Evolutionary conservation across 2,113 vertebrate species (phyloP), one percentile per base, ranked within the genome.

Genomic region (Coptodon bakossiorum): DNA sequence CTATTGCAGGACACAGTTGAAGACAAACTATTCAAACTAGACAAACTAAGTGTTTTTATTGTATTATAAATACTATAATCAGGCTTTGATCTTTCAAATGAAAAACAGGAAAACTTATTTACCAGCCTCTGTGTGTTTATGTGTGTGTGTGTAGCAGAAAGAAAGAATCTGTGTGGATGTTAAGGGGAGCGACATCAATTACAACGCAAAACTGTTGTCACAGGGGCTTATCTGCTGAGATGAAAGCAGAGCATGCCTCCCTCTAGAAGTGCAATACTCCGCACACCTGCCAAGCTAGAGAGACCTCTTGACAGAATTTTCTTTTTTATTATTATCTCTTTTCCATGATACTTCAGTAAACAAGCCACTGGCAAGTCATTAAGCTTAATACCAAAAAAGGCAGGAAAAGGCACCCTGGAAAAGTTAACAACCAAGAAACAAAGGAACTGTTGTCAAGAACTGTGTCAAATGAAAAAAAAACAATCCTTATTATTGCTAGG

Each of bases 401-500:
- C 38, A 90, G 34, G 56, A 63, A 94, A 92, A 94, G 27, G 81
- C 36, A n/a, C 86, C 79, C 86, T 91, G 92, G 90, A 94, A 95
- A 96, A 95, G 87, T 95, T 94, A 92, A 95, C 94, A 95, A 91
- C 91, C 82, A 83, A 59, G 82, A 95, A 95, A 94, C 94, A 95
- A 95, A 93, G 91, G 91, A 91, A 87, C 78, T 91, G 91, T 92
- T 95, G 92, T 84, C 59, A 73, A 73, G 73, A 84, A 84, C 34
- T 31, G 86, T 92, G 91, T 92, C 89, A 94, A 79, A 94, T 52
- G 78, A 86, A 87, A 93, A 92, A 19, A 53, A 91, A 73, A 86
- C 68, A 83, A 90, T 85, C 82, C 80, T 89, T 86, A 87, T 90
- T 88, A 91, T 56, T 86, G 76, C 91, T 29, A 53, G 45, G 53